Evolutionary conservation across 2,888 invertebrate genomes (phyloP).

Genomic region (Trissolcus japonicus): DNA sequence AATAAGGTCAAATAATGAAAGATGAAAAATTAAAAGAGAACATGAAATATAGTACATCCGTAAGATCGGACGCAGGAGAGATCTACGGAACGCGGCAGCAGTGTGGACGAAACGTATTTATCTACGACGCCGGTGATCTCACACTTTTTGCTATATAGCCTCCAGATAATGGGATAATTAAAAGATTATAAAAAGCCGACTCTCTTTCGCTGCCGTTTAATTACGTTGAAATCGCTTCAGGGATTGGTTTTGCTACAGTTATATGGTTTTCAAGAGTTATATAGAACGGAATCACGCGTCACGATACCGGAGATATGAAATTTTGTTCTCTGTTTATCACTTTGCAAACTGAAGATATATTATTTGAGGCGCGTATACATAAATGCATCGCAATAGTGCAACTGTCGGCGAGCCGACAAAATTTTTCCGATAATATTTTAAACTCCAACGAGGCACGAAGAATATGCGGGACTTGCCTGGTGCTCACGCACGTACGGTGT

Average conservation of each 20-base stretch:
- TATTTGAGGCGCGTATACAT: constrained; percentile 31
- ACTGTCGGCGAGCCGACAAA: constrained; percentile 54
- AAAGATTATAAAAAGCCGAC: constrained; percentile 38
- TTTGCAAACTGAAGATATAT: constrained; percentile 29
- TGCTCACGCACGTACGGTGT: constrained; percentile 72
- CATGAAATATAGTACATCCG: constrained; percentile 38
- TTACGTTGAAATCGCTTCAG: constrained; percentile 10
- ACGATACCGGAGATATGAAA: constrained; percentile 10
- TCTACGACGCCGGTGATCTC: constrained; percentile 32
- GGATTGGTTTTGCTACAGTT: constrained; percentile 32
- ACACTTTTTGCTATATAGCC: constrained; percentile 44
- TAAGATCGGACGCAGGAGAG: constrained; percentile 43
- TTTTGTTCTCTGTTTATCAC: constrained; percentile 33
- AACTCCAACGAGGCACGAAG: constrained; percentile 67
- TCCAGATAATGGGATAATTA: constrained; percentile 50
- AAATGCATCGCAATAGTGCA: constrained; percentile 47
- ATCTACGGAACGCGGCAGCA: constrained; percentile 36
- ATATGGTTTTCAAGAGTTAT: neutral
- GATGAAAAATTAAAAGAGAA: constrained; percentile 45
- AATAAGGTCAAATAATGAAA: constrained; percentile 32
- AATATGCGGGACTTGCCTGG: constrained; percentile 63
- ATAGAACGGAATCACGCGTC: too few relatives aligned
- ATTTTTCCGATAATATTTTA: constrained; percentile 70
- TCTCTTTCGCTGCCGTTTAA: constrained; percentile 20
- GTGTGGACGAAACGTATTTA: constrained; percentile 43